Conservation (phyloP, 2,113 vertebrate genomes). For the Leucosticte australis region DNA sequence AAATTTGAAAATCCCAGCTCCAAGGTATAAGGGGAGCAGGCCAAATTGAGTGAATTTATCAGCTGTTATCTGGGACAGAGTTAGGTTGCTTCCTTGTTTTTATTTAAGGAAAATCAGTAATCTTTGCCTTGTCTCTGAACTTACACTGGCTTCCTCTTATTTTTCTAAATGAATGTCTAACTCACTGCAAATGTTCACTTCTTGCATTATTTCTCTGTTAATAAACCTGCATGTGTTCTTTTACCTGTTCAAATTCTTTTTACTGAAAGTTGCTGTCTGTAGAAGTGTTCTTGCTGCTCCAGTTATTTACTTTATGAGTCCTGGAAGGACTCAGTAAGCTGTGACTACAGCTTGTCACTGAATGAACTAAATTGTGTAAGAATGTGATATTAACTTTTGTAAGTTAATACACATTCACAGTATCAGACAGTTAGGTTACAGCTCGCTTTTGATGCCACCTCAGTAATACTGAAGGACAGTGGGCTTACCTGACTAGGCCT, state of each 20-base stretch:
- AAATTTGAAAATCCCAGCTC: slow-evolving; percentile 8
- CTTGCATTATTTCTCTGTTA: not conserved
- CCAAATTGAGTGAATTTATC: not conserved
- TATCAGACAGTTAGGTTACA: not conserved
- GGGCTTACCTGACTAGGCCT: not conserved
- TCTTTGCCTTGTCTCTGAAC: not conserved
- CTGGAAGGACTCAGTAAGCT: not conserved
- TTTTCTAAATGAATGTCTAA: not conserved
- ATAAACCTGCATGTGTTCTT: not conserved
- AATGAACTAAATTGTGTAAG: not conserved
- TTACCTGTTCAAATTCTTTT: not conserved
- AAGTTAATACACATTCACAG: too few relatives aligned
- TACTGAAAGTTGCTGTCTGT: not conserved
- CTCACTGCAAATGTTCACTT: not conserved
- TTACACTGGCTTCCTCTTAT: not conserved
- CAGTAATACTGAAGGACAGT: not conserved
- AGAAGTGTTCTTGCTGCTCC: not conserved
- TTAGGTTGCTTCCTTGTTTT: not conserved
- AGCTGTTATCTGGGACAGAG: not conserved
- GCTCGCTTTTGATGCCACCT: not conserved
- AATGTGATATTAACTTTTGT: not conserved
- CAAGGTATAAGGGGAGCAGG: not conserved
- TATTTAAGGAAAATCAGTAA: not conserved
- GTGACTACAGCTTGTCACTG: not conserved
- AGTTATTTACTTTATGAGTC: not conserved